phyloP scores from a whole-genome alignment of 2,113 vertebrate species.

The Halichoerus grypus region DNA sequence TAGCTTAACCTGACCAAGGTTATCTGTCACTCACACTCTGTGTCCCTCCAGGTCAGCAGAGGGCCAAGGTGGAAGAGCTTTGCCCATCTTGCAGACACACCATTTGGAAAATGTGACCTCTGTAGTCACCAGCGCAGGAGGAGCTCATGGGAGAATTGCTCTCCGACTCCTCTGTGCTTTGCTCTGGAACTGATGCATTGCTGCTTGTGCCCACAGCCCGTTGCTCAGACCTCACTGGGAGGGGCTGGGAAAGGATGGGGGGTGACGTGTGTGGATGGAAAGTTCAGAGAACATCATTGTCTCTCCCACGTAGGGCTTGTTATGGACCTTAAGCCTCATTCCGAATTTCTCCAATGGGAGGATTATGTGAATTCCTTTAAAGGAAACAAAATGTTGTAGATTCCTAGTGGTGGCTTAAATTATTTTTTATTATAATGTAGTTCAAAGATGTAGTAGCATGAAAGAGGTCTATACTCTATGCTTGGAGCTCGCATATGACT shows the following conservation, averaged over 20 bases:
- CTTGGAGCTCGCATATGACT: not conserved
- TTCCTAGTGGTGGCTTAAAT: not conserved
- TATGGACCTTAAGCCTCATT: not conserved
- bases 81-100: not conserved
- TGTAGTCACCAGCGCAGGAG: not conserved
- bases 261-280: not conserved
- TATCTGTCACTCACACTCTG: not conserved
- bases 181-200: not conserved
- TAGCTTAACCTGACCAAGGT: not conserved
- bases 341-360: not conserved
- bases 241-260: not conserved
- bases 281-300: not conserved
- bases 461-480: not conserved
- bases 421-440: slow-evolving; percentile 17
- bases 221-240: not conserved
- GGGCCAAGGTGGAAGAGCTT: not conserved
- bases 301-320: not conserved
- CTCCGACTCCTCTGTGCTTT: not conserved
- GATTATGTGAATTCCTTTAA: not conserved
- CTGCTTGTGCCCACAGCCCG: not conserved
- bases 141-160: not conserved
- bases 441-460: not conserved
- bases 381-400: not conserved
- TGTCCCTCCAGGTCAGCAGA: not conserved
- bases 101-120: not conserved